phyloP scores from a whole-genome alignment of 1,140 invertebrate genomes.

The Brachionus plicatilis region DNA sequence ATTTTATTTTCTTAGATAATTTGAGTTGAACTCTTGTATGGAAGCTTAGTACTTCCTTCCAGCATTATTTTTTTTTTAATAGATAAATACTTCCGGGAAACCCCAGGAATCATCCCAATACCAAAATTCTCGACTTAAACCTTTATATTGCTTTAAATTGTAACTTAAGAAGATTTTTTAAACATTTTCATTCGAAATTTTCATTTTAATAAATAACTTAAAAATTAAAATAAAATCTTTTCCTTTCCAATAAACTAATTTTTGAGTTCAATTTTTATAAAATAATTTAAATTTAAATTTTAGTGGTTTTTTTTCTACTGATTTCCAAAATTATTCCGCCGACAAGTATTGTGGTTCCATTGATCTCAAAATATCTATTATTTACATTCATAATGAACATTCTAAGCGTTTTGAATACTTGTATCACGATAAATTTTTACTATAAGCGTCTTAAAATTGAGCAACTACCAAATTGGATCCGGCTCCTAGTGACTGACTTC shows the following conservation, averaged over 20 bases:
- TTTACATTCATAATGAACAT: slow-evolving; percentile 99
- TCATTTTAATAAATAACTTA: not conserved
- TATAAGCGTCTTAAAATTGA: not conserved
- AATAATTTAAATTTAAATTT: slow-evolving; percentile 63
- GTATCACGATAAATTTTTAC: slow-evolving; percentile 22
- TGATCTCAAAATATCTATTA: slow-evolving; percentile 96
- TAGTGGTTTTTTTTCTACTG: slow-evolving; percentile 86
- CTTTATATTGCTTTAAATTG: not conserved
- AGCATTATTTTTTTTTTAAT: too few species aligned
- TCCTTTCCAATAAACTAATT: not conserved
- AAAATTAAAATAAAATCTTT: not conserved
- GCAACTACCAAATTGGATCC: not conserved
- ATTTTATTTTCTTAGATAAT: too few species aligned
- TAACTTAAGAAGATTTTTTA: too few species aligned
- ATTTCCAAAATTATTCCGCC: slow-evolving; percentile 97
- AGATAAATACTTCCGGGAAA: too few species aligned
- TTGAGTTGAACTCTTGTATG: too few species aligned
- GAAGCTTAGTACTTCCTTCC: too few species aligned
- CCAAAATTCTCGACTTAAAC: too few species aligned
- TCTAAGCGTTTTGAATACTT: slow-evolving; percentile 75
- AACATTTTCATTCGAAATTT: not conserved
- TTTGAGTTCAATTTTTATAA: slow-evolving; percentile 63
- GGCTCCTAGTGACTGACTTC: not conserved
- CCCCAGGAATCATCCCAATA: too few species aligned
- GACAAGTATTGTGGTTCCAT: slow-evolving; percentile 90